phyloP scores from a whole-genome alignment of 2,888 invertebrate genomes.

The Amblyjoppa fuscipennis region DNA sequence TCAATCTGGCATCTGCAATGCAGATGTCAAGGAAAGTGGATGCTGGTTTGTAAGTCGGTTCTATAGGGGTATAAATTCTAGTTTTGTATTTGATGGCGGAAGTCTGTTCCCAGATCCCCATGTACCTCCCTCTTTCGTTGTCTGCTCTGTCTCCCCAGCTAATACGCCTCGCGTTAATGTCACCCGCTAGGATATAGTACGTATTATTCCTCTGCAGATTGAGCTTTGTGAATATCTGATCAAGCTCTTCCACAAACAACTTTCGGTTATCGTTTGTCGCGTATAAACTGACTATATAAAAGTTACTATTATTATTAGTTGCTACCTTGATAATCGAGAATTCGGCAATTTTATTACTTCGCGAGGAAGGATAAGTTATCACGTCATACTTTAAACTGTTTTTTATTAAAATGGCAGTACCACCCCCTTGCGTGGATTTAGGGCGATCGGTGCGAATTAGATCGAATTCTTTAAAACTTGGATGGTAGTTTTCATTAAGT shows the following conservation, averaged over 20 bases:
- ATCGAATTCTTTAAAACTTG: background rate
- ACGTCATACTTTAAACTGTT: background rate
- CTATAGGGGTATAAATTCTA: background rate
- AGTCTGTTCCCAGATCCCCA: background rate
- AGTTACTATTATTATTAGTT: background rate
- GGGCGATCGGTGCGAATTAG: constrained; percentile 17
- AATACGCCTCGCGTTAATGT: constrained; percentile 38
- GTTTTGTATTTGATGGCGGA: background rate
- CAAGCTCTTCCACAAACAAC: constrained; percentile 28
- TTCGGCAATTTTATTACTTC: constrained; percentile 27
- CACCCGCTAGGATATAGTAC: constrained; percentile 30
- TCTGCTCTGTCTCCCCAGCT: constrained; percentile 6
- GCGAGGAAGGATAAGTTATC: constrained; percentile 8
- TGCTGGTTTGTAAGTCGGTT: background rate
- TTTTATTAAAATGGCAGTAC: background rate
- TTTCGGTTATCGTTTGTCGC: constrained; percentile 30
- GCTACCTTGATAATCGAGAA: constrained; percentile 35
- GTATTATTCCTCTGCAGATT: background rate
- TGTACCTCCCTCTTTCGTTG: constrained; percentile 27
- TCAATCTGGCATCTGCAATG: background rate
- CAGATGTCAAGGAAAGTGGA: background rate
- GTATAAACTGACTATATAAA: constrained; percentile 33
- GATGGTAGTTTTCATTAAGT: background rate
- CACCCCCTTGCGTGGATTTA: background rate
- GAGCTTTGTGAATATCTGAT: constrained; percentile 10